A percentile compares a stretch with the other conserved stretches of the same genome.
Evolutionary conservation across 2,113 vertebrate genomes (phyloP).

Genomic region (Coturnix japonica): DNA sequence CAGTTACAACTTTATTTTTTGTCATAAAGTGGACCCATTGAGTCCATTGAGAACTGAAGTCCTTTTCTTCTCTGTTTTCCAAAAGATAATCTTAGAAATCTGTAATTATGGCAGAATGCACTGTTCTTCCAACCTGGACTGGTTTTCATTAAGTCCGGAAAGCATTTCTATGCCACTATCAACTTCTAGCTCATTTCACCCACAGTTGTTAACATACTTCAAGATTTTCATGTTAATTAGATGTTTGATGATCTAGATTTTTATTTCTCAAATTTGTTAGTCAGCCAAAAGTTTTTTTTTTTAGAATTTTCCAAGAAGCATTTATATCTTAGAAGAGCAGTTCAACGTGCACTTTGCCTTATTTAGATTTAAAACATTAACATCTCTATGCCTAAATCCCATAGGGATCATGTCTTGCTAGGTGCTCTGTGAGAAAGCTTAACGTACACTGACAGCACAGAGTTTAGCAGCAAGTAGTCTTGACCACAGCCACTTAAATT

Average conservation of each 20-base stretch:
- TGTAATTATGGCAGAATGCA: neutral
- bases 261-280: neutral
- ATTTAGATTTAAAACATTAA: neutral
- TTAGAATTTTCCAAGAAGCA: neutral
- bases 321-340: neutral
- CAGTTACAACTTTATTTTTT: neutral
- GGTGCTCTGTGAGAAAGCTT: neutral
- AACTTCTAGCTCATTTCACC: neutral
- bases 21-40: neutral
- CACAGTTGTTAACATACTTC: neutral
- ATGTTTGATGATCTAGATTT: neutral
- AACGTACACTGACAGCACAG: neutral
- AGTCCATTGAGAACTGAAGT: neutral
- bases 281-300: neutral
- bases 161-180: neutral
- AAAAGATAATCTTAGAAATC: neutral
- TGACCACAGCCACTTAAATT: neutral
- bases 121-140: neutral
- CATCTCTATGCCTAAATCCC: neutral
- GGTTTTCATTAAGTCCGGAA: neutral
- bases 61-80: neutral
- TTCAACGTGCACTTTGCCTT: neutral
- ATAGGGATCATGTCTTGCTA: neutral
- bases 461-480: neutral
- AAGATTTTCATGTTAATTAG: constrained; percentile 31